Evolutionary conservation across 2,888 invertebrate species (phyloP), one percentile per base, ranked within the genome.

Genomic region (Trachelus tabidus): DNA sequence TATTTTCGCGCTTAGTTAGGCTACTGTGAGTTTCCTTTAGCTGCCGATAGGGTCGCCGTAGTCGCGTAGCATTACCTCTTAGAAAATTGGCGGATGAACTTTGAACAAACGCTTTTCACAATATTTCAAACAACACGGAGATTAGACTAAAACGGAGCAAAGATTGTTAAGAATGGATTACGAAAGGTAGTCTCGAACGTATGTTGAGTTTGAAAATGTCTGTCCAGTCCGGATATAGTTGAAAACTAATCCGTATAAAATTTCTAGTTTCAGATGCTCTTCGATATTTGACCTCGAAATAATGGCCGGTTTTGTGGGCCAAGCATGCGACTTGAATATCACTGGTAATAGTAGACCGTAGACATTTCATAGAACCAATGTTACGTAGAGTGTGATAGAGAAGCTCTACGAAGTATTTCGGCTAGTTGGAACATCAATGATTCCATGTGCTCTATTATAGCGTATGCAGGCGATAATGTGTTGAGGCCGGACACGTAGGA

Each of bases 371-470:
- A 56, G 56, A 15, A 9, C 9, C 9, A 9, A 9, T 23, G 9
- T 56, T 23, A 56, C 56, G 56, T 23, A 23, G 56, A 56, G 33
- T 1, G 56, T 23, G 23, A 56, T 23, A 23, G 56, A 56, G 9
- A 23, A 56, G 56, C 56, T 6, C 9, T 2, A 23, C 23, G 2
- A 56, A 56, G 23, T 56, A 23, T 56, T 56, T 56, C 23, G 56
- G 56, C 56, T 68, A 75, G 69, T 37, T 75, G 11, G 69, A 75
- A 77, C 77, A 75, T 69, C 77, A 77, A 77, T 77, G 75, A 77
- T 77, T 77, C 68, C 76, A 30, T 75, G 76, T 76, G 75, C 78
- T 78, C 68, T 76, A 75, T 76, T 76, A 73, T 68, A 73, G 75
- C 78, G 73, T 73, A 75, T 78, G 73, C 73, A 75, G 75, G 31